phyloP scores from a whole-genome alignment of 2,113 vertebrate genomes.

The Bucco capensis region DNA sequence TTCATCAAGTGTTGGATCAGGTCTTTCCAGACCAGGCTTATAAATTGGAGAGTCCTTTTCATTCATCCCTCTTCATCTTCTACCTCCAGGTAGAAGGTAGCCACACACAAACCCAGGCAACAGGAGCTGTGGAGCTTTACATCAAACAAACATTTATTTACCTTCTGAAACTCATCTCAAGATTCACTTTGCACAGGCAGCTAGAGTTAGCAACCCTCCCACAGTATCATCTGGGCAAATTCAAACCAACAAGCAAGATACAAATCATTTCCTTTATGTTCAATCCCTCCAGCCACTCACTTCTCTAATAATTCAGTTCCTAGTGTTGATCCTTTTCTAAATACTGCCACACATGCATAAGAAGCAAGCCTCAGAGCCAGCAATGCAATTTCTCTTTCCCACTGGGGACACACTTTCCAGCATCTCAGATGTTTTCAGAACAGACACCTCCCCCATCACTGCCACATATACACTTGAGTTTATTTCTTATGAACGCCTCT shows the following conservation, averaged over 20 bases:
- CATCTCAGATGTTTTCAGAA: conserved; percentile 47
- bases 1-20: not conserved
- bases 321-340: conserved; percentile 32
- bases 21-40: not conserved
- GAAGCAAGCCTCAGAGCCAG: not conserved
- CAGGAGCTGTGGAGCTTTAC: not conserved
- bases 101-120: not conserved
- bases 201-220: not conserved
- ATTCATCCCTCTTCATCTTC: not conserved
- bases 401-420: conserved; percentile 43
- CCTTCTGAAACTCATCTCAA: not conserved
- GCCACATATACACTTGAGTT: conserved; percentile 48
- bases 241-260: not conserved
- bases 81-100: not conserved
- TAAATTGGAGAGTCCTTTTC: fast-evolving
- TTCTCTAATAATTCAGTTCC: conserved; percentile 20
- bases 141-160: not conserved
- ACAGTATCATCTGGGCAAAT: not conserved
- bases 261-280: not conserved
- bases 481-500: conserved; percentile 52
- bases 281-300: not conserved
- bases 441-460: conserved; percentile 37
- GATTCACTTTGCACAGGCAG: not conserved
- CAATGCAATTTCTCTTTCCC: conserved; percentile 30
- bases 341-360: not conserved